Conservation (phyloP, 2,888 invertebrate genomes). For the Noctua fimbriata region DNA sequence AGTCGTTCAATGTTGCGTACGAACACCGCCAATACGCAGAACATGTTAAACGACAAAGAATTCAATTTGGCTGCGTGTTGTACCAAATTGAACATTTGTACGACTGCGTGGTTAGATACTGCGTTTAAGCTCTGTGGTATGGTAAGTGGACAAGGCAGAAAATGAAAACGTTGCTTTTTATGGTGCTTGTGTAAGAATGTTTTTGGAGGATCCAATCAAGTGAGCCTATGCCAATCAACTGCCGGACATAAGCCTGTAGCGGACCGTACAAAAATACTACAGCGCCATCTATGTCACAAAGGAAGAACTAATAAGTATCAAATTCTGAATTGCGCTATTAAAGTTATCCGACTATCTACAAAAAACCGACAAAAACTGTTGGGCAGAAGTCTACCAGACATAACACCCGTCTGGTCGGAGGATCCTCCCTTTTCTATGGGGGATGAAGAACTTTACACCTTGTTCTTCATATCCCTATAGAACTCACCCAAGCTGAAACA, state of each 20-base stretch:
- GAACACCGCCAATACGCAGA: slow-evolving; percentile 37
- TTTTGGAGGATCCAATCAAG: neutral
- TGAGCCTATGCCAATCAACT: neutral
- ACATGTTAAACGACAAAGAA: slow-evolving; percentile 65
- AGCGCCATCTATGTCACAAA: neutral
- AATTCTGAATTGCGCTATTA: neutral
- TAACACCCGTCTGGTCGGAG: no score
- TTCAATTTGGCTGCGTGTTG: slow-evolving; percentile 70
- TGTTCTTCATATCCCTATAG: neutral
- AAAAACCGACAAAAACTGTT: no score
- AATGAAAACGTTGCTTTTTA: slow-evolving; percentile 12
- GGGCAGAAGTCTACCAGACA: no score
- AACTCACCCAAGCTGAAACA: neutral
- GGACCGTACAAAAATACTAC: neutral
- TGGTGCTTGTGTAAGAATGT: neutral
- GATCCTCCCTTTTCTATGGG: neutral
- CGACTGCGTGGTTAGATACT: slow-evolving; percentile 32
- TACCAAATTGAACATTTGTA: slow-evolving; percentile 66
- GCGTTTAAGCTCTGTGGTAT: slow-evolving; percentile 14
- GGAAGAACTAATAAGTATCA: neutral
- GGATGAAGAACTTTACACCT: neutral
- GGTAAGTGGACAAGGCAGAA: neutral
- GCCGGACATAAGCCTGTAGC: neutral
- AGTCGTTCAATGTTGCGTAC: slow-evolving; percentile 2
- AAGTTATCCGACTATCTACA: no score